Conservation (phyloP, 1,140 invertebrate genomes). For the Pachypeltis micranthus region DNA sequence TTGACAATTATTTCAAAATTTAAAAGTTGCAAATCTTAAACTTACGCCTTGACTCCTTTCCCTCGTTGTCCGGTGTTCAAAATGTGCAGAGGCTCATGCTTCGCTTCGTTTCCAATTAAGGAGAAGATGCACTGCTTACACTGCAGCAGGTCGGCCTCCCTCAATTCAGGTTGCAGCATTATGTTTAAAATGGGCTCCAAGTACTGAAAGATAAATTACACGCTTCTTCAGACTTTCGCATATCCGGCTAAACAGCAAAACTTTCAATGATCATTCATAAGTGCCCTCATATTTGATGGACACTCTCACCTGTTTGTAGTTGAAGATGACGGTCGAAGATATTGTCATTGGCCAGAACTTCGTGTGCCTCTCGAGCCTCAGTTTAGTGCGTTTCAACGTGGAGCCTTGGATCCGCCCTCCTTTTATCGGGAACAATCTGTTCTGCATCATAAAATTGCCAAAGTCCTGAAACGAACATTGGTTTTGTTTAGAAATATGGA, state of each 20-base stretch:
- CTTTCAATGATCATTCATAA: neutral
- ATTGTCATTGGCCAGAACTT: slow-evolving; percentile 89
- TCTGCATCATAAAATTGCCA: slow-evolving; percentile 74
- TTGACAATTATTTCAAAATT: too few species aligned
- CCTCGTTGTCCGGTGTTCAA: slow-evolving; percentile 41
- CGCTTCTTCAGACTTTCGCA: neutral
- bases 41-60: slow-evolving; percentile 34
- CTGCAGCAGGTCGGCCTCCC: slow-evolving; percentile 71
- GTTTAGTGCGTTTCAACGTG: slow-evolving; percentile 47
- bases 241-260: neutral
- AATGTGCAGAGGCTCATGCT: slow-evolving; percentile 66
- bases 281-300: neutral
- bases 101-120: slow-evolving; percentile 67
- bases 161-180: slow-evolving; percentile 70
- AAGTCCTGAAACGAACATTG: slow-evolving; percentile 62
- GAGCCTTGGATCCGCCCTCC: slow-evolving; percentile 26
- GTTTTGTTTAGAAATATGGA: too few species aligned
- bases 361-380: slow-evolving; percentile 61
- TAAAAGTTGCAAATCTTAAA: too few species aligned
- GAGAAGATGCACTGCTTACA: slow-evolving; percentile 79
- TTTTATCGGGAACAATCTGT: slow-evolving; percentile 56
- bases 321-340: slow-evolving; percentile 79
- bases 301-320: slow-evolving; percentile 58
- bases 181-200: slow-evolving; percentile 67
- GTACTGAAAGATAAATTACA: slow-evolving; percentile 42